Evolutionary conservation across 2,797 vertebrate genomes (phyloP).

Genomic region (Okamejei kenojei): DNA sequence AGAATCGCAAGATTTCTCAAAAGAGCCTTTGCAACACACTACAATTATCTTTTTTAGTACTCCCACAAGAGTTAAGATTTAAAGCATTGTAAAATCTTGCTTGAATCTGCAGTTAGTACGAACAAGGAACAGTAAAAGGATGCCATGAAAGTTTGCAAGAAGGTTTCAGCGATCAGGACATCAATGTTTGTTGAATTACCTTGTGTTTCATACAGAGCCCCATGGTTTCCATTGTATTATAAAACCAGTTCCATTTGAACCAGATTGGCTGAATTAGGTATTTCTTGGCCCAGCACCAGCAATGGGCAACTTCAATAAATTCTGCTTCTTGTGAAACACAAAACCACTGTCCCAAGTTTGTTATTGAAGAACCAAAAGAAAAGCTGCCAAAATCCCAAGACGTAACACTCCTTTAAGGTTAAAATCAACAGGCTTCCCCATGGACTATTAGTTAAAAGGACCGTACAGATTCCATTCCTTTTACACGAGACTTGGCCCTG

Average conservation of each 20-base stretch:
- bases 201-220: slow-evolving; percentile 8
- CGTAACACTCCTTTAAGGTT: slow-evolving; percentile 49
- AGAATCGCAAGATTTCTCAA: neutral
- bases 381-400: slow-evolving; percentile 37
- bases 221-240: slow-evolving; percentile 31
- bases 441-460: slow-evolving; percentile 56
- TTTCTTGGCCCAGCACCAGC: slow-evolving; percentile 18
- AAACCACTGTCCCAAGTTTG: slow-evolving; percentile 36
- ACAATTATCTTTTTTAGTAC: neutral
- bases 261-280: slow-evolving; percentile 31
- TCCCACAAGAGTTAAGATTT: neutral
- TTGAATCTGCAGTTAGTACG: neutral
- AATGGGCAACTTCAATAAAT: slow-evolving; percentile 35
- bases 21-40: neutral
- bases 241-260: slow-evolving; percentile 23
- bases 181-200: slow-evolving; percentile 15
- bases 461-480: slow-evolving; percentile 41
- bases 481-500: slow-evolving; percentile 53
- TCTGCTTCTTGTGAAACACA: slow-evolving; percentile 33
- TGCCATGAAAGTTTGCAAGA: neutral
- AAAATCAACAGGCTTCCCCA: slow-evolving; percentile 55
- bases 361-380: slow-evolving; percentile 35
- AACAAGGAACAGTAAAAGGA: neutral
- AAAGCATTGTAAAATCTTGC: neutral
- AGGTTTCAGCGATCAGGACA: neutral